phyloP scores from a whole-genome alignment of 2,797 vertebrate species.

The Sebastes nivosus region DNA sequence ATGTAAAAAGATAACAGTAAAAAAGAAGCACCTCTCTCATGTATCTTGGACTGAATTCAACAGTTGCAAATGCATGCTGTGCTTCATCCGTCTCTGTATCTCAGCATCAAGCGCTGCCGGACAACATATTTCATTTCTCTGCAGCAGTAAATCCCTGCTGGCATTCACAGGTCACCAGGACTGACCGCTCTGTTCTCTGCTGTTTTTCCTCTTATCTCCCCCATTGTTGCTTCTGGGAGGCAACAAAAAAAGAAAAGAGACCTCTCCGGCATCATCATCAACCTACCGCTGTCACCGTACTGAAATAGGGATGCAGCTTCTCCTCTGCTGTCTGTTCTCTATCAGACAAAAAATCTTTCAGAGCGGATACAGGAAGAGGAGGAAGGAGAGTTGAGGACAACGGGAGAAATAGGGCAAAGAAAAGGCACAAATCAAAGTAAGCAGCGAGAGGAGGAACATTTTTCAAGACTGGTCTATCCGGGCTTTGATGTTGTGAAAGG shows the following conservation, averaged over 20 bases:
- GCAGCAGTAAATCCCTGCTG: conserved; percentile 9
- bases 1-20: neutral
- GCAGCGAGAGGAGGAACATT: conserved; percentile 18
- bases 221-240: neutral
- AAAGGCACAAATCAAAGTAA: conserved; percentile 43
- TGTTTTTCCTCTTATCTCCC: conserved; percentile 2
- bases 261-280: neutral
- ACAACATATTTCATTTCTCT: conserved; percentile 3
- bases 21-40: neutral
- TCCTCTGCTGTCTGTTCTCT: neutral
- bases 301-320: conserved; percentile 12
- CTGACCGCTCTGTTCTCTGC: conserved; percentile 8
- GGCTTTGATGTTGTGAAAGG: conserved; percentile 56
- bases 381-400: conserved; percentile 6
- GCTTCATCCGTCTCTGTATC: neutral
- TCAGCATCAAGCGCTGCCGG: neutral
- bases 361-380: neutral
- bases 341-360: conserved; percentile 1
- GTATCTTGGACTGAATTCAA: neutral
- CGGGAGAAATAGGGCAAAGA: conserved; percentile 5
- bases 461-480: conserved; percentile 22
- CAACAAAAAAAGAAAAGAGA: neutral
- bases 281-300: conserved; percentile 8
- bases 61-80: neutral
- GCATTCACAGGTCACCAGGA: conserved; percentile 20